phyloP scores from a whole-genome alignment of 2,888 invertebrate species.

The Watsonalla binaria region DNA sequence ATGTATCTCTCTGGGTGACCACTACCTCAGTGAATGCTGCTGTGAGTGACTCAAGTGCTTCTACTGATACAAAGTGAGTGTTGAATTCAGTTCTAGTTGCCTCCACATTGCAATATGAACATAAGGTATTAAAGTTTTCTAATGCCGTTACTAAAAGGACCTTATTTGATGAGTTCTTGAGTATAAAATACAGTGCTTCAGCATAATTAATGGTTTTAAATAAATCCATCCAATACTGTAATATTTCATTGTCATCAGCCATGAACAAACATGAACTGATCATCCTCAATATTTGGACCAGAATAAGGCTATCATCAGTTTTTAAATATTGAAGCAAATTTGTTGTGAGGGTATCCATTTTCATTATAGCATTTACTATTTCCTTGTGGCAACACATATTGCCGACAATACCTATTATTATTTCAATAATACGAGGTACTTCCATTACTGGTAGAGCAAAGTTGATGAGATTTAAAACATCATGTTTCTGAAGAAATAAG shows the following conservation, averaged over 20 bases:
- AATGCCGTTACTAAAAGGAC: conserved; percentile 78
- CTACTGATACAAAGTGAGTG: conserved; percentile 48
- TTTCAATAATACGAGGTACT: conserved; percentile 85
- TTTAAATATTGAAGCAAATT: conserved; percentile 76
- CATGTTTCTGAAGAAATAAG: conserved; percentile 81
- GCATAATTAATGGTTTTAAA: conserved; percentile 73
- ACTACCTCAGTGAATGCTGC: conserved; percentile 52
- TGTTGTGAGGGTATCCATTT: conserved; percentile 76
- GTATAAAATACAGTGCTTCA: conserved; percentile 82
- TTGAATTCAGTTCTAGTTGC: conserved; percentile 46
- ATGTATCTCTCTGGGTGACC: conserved; percentile 40
- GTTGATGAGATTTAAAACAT: conserved; percentile 82
- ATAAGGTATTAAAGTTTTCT: conserved; percentile 79
- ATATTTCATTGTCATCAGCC: conserved; percentile 48
- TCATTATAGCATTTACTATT: conserved; percentile 77
- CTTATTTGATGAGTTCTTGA: conserved; percentile 85
- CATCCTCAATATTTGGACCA: conserved; percentile 86
- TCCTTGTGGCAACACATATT: conserved; percentile 87
- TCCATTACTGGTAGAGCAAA: conserved; percentile 76
- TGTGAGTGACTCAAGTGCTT: conserved; percentile 49
- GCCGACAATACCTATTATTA: conserved; percentile 89
- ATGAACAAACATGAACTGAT: conserved; percentile 76
- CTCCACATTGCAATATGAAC: conserved; percentile 60
- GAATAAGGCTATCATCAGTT: conserved; percentile 83
- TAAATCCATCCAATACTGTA: conserved; percentile 54